phyloP scores from a whole-genome alignment of 2,113 vertebrate genomes.

The Panurus biarmicus region DNA sequence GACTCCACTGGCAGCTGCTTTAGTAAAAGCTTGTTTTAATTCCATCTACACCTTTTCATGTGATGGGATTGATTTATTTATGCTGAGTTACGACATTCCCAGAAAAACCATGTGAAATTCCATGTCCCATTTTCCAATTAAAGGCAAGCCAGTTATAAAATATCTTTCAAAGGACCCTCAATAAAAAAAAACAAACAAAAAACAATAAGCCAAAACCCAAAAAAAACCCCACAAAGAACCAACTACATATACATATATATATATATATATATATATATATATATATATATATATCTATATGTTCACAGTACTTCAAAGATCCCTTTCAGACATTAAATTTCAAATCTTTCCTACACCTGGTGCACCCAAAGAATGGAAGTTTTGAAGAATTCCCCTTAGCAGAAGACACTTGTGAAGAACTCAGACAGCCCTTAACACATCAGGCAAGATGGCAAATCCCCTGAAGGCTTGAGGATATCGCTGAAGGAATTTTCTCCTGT shows the following conservation, averaged over 20 bases:
- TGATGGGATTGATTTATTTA: background rate
- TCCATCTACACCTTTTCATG: background rate
- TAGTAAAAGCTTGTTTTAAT: background rate
- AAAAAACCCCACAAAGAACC: background rate
- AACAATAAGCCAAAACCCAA: background rate
- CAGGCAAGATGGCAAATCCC: background rate
- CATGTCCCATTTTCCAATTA: background rate
- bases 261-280: background rate
- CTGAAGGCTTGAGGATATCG: background rate
- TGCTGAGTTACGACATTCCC: background rate
- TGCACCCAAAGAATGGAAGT: background rate
- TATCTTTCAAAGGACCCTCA: background rate
- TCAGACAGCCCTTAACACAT: background rate
- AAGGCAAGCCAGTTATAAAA: background rate
- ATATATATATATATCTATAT: background rate
- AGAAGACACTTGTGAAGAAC: background rate
- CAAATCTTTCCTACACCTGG: background rate
- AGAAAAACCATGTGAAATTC: background rate
- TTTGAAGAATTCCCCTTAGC: background rate
- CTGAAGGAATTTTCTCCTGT: background rate
- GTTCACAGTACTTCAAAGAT: background rate
- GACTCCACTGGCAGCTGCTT: background rate
- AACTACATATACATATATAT: accelerated
- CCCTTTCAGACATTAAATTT: background rate
- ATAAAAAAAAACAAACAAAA: background rate